A percentile compares a stretch with the other conserved stretches of the same genome.
Conservation (phyloP, 2,888 invertebrate genomes). For the Lithophane semibrunnea region DNA sequence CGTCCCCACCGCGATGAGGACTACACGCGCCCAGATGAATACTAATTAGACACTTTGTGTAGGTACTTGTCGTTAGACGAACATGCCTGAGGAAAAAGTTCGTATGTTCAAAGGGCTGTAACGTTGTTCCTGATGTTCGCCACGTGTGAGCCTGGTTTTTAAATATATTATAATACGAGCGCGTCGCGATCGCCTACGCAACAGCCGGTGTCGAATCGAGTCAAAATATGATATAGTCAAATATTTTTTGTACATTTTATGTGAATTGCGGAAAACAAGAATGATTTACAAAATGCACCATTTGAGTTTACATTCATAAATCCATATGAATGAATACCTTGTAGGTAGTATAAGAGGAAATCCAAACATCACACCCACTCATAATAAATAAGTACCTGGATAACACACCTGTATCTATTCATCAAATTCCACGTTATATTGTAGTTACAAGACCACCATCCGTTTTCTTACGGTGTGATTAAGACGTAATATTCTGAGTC, state of each 20-base stretch:
- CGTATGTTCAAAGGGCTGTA: conserved; percentile 62
- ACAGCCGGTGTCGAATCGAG: conserved; percentile 31
- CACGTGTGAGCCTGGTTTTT: conserved; percentile 48
- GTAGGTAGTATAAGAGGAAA: conserved; percentile 13
- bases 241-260: conserved; percentile 32
- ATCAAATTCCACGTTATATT: conserved; percentile 17
- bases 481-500: background rate
- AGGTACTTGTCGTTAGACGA: conserved; percentile 77
- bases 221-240: conserved; percentile 39
- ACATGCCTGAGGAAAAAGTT: conserved; percentile 66
- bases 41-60: conserved; percentile 88
- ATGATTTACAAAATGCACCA: conserved; percentile 42
- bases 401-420: conserved; percentile 9
- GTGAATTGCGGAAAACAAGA: conserved; percentile 46
- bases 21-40: conserved; percentile 90
- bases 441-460: background rate
- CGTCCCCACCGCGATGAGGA: conserved; percentile 90
- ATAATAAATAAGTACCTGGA: background rate
- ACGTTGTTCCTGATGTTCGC: conserved; percentile 42
- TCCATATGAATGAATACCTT: conserved; percentile 40
- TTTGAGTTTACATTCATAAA: conserved; percentile 43
- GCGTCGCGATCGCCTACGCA: conserved; percentile 40
- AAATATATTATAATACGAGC: conserved; percentile 10
- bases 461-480: background rate
- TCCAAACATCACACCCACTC: conserved; percentile 19